Evolutionary conservation across 2,888 invertebrate species (phyloP), one percentile per base, ranked within the genome.

Genomic region (Dorcus parallelipipedus): DNA sequence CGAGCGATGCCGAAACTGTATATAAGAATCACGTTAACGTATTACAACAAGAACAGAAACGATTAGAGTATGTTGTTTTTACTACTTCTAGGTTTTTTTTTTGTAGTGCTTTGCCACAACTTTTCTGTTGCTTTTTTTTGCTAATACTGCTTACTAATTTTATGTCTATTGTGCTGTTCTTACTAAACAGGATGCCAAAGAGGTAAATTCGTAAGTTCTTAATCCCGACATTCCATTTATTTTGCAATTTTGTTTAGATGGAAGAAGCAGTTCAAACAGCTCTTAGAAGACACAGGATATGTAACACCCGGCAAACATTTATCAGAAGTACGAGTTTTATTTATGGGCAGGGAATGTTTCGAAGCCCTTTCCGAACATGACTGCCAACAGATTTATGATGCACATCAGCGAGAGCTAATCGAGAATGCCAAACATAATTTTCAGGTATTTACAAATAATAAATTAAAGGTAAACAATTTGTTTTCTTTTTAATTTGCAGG

Each of bases 291-390:
- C 77, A 95, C 95, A 0, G 92, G 93, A 2, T 95, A 96, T 78
- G 95, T 97, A 38, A 95, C 95, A 0, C 95, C 96, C 1, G 97
- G 97, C n/a, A 95, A 96, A 79, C 89, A 91, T 69, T 79, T 97
- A 64, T 88, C 90, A 0, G 97, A 97, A 78, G 94, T 95, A 40
- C 82, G 92, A 52, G 93, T 96, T 3, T 82, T 95, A 58, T 91
- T 97, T 73, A 91, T 95, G 90, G 97, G 96, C 0, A 85, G 95
- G 42, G 95, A 96, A 77, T 95, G 95, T 74, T 97, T 93, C 77
- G 95, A 95, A 78, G 91, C 93, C 9, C 82, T 97, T 52, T 87
- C 92, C 0, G 95, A 95, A 70, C 88, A 89, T 56, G 96, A 97
- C 74, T 91, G 93, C 71, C 91, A 93, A 73, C 86, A 91, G 70